Conservation (phyloP, 2,888 invertebrate species). For the Cryptocephalus moraei region DNA sequence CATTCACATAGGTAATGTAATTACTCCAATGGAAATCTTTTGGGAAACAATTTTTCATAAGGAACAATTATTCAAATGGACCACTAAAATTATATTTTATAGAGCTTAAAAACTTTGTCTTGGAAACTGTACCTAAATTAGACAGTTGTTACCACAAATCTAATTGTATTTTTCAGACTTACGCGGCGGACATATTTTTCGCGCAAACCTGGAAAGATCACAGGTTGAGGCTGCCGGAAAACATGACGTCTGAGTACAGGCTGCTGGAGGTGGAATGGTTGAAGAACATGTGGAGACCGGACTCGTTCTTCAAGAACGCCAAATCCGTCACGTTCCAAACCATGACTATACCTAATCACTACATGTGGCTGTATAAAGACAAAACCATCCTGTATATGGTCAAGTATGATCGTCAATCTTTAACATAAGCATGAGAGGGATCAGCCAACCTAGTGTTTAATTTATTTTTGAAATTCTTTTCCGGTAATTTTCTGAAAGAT, state of each 20-base stretch:
- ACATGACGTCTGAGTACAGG: slow-evolving; percentile 86
- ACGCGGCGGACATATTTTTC: slow-evolving; percentile 86
- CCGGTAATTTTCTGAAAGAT: too few relatives aligned
- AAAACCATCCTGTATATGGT: slow-evolving; percentile 80
- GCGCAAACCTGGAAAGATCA: slow-evolving; percentile 92
- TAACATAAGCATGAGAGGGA: neutral
- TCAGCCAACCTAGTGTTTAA: neutral
- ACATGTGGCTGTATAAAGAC: slow-evolving; percentile 82
- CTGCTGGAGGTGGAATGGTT: slow-evolving; percentile 82
- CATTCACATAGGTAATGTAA: too few relatives aligned
- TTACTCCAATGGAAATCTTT: too few relatives aligned
- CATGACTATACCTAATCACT: slow-evolving; percentile 91
- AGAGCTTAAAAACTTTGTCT: too few relatives aligned
- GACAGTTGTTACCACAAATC: too few relatives aligned
- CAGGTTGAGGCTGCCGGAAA: slow-evolving; percentile 73
- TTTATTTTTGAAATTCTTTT: too few relatives aligned
- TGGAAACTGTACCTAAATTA: too few relatives aligned
- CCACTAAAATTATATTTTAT: too few relatives aligned
- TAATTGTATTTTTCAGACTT: slow-evolving; percentile 48
- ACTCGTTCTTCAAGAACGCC: slow-evolving; percentile 89
- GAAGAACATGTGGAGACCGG: slow-evolving; percentile 88
- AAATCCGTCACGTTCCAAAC: slow-evolving; percentile 90
- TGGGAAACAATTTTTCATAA: too few relatives aligned
- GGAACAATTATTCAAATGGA: too few relatives aligned
- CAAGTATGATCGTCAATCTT: slow-evolving; percentile 46